Evolutionary conservation across 2,797 vertebrate species (phyloP), one percentile per base, ranked within the genome.

Genomic region (Urophycis tenuis): DNA sequence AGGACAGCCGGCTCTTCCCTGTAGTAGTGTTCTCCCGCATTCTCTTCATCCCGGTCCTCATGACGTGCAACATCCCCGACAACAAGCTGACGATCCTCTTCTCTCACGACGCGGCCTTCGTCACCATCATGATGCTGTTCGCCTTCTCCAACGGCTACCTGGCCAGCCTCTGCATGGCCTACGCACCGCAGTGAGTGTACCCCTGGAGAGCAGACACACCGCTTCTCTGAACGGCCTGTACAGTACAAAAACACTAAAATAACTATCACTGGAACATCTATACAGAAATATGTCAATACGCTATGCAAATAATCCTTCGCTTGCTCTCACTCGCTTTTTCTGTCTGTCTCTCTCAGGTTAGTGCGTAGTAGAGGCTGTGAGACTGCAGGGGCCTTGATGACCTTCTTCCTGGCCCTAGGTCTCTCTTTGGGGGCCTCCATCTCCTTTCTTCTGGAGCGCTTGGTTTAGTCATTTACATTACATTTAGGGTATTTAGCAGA

Each of bases 81-180:
- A 0, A 0, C 7, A 79, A 82, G 67, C 83, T 94, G 77, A 49
- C 87, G 0, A 80, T 92, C 8, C 0, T 93, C 78, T 95, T 98
- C 74, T 19, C 64, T 0, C 94, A 96, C 0, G 96, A 98, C 0
- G 81, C 80, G 30, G 94, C 91, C 94, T 98, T 92, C 87, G 93
- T 94, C 82, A 0, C 81, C 89, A 94, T 98, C 93, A 95, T 97
- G 91, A 89, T 94, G 0, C 49, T 95, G 81, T 98, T 98, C 39
- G 93, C 95, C 86, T 87, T 96, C 90, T 94, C 95, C 85, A 98
- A 96, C 0, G 96, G 96, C 72, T 97, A 97, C 92, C 87, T 97
- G 78, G 95, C 95, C 85, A 95, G 93, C 79, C 95, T 98, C 75
- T 97, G 96, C 92, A 96, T 98, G 95, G 94, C 95, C 91, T 98